phyloP scores from a whole-genome alignment of 30 jellyfish, hydroid and myxozoan species.

The Turritopsis rubra region DNA sequence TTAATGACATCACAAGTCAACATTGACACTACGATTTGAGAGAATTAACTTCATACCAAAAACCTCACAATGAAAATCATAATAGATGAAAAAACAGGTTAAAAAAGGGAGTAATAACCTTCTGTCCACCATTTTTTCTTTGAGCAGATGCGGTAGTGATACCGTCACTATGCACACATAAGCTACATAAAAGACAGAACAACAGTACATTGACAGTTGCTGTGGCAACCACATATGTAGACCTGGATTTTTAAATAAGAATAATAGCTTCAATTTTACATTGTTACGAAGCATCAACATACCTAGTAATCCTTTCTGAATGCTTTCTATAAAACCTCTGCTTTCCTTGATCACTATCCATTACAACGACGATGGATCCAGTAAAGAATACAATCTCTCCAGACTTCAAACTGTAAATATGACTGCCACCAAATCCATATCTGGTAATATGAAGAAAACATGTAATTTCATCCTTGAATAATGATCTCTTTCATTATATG shows the following conservation, averaged over 20 bases:
- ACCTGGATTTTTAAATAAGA: too few relatives aligned
- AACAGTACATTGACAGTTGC: not conserved
- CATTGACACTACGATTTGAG: too few relatives aligned
- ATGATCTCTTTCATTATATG: too few relatives aligned
- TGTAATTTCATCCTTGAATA: too few relatives aligned
- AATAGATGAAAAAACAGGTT: not conserved
- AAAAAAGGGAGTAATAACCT: not conserved
- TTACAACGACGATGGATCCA: constrained; percentile 22
- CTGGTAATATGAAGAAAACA: not conserved
- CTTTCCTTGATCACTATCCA: constrained; percentile 25
- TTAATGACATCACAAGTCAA: too few relatives aligned
- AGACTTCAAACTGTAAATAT: not conserved
- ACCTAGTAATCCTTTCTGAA: constrained; percentile 25
- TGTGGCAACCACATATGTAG: too few relatives aligned
- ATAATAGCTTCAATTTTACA: too few relatives aligned
- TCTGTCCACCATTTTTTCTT: not conserved
- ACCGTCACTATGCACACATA: constrained; percentile 13
- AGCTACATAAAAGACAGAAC: not conserved
- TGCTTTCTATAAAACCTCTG: constrained; percentile 32
- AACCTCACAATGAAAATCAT: not conserved
- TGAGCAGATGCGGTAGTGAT: constrained; percentile 13
- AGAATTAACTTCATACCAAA: too few relatives aligned
- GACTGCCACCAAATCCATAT: not conserved
- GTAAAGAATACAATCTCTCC: constrained; percentile 4
- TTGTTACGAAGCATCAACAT: too few relatives aligned